Conservation (phyloP, 2,888 invertebrate species). For the Oegoconia quadripuncta region DNA sequence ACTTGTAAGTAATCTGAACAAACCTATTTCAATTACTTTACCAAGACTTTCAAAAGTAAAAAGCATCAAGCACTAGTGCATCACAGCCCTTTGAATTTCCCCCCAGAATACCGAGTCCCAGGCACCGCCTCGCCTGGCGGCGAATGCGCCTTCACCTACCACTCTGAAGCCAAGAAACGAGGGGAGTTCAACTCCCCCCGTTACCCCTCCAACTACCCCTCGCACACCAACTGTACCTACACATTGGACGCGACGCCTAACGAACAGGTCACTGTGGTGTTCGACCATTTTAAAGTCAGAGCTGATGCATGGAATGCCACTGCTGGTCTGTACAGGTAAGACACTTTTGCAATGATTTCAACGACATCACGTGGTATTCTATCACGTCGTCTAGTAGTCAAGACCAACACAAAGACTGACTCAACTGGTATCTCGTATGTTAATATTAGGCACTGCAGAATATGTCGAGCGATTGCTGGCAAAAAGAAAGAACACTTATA, state of each 20-base stretch:
- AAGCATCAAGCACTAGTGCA: too few relatives aligned
- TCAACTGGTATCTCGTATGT: too few relatives aligned
- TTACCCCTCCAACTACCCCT: conserved; percentile 98
- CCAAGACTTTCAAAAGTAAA: too few relatives aligned
- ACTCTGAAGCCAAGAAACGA: conserved; percentile 90
- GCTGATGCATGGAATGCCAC: conserved; percentile 89
- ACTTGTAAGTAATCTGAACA: too few relatives aligned
- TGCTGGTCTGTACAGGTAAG: conserved; percentile 71
- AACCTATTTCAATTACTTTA: too few relatives aligned
- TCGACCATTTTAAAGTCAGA: conserved; percentile 94
- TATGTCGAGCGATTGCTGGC: too few relatives aligned
- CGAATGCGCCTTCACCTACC: conserved; percentile 94
- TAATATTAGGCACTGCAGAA: too few relatives aligned
- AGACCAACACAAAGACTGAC: too few relatives aligned
- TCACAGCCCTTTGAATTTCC: too few relatives aligned
- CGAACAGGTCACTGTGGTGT: conserved; percentile 94
- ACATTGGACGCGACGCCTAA: conserved; percentile 91
- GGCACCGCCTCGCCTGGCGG: conserved; percentile 96
- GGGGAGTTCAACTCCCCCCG: conserved; percentile 97
- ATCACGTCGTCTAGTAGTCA: too few relatives aligned
- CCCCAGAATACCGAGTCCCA: conserved; percentile 92
- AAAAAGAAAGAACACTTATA: too few relatives aligned
- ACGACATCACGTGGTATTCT: not conserved
- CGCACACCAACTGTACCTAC: conserved; percentile 96
- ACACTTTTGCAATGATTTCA: too few relatives aligned